Evolutionary conservation across 2,797 vertebrate species (phyloP).

Genomic region (Sparidentex hasta): DNA sequence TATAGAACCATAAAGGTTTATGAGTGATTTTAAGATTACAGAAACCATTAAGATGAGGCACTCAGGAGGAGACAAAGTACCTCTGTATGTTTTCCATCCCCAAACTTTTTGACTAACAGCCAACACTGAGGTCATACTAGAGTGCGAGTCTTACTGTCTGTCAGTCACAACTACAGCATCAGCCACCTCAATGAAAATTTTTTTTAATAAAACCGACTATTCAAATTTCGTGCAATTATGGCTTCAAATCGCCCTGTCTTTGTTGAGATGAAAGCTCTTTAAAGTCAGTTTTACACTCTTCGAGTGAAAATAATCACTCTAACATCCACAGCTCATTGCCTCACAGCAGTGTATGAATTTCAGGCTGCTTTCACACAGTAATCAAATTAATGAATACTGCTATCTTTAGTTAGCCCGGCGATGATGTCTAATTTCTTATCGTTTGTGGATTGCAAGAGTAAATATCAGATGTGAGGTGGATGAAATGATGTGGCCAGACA

Average conservation of each 20-base stretch:
- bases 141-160: background rate
- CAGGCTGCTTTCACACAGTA: background rate
- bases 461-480: background rate
- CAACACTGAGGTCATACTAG: background rate
- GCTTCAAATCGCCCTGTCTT: background rate
- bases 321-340: background rate
- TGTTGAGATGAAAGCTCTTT: background rate
- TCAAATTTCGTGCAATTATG: background rate
- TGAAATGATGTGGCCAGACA: background rate
- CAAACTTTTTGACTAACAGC: background rate
- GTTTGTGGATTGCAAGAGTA: background rate
- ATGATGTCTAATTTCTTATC: background rate
- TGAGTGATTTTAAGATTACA: no score
- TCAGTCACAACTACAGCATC: background rate
- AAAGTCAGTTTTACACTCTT: background rate
- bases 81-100: background rate
- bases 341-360: background rate
- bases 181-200: background rate
- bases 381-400: background rate
- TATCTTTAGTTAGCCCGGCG: background rate
- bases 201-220: background rate
- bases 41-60: no score
- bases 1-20: background rate
- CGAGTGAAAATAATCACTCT: background rate
- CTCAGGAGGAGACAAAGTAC: no score